These are phyloP conservation scores for Rhynchophorus ferrugineus DNA, from an alignment of 1,140 invertebrate genomes.

Conservation along the genomic window DNA sequence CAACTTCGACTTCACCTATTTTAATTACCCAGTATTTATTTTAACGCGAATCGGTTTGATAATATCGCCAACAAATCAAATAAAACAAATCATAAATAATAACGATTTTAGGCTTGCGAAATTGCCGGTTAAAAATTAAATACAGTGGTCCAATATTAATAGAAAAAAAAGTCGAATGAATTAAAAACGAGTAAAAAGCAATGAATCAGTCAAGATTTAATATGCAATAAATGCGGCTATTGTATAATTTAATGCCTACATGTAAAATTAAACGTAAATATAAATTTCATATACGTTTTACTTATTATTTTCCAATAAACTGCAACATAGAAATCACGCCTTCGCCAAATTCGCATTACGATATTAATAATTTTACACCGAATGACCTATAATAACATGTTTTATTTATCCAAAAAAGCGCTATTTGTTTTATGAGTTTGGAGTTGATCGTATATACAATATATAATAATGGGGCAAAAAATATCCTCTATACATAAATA, in stretches of 20 bases:
- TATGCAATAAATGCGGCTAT: neutral
- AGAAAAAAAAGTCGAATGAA: conserved; percentile 3
- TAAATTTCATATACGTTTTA: neutral
- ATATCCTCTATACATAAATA: too few relatives aligned
- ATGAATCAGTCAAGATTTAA: neutral
- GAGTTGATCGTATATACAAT: too few relatives aligned
- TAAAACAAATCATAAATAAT: too few relatives aligned
- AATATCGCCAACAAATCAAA: too few relatives aligned
- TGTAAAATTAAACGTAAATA: conserved; percentile 4
- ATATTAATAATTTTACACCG: neutral
- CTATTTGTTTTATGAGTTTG: too few relatives aligned
- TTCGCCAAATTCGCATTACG: neutral
- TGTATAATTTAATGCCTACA: conserved; percentile 5
- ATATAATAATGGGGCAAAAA: too few relatives aligned
- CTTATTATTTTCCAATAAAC: conserved; percentile 3
- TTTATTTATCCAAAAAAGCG: neutral
- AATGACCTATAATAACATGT: conserved; percentile 3
- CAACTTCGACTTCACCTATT: too few relatives aligned
- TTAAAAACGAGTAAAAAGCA: neutral
- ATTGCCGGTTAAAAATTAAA: too few relatives aligned
- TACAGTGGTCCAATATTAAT: conserved; percentile 1
- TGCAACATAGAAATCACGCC: neutral
- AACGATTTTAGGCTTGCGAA: too few relatives aligned
- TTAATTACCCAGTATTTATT: too few relatives aligned
- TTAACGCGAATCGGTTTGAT: too few relatives aligned